Percentiles rank a stretch among this genome's conserved stretches.
These are phyloP conservation scores for Lysiphlebus fabarum DNA, from an alignment of 1,140 invertebrate genomes.

Conservation along the genomic window DNA sequence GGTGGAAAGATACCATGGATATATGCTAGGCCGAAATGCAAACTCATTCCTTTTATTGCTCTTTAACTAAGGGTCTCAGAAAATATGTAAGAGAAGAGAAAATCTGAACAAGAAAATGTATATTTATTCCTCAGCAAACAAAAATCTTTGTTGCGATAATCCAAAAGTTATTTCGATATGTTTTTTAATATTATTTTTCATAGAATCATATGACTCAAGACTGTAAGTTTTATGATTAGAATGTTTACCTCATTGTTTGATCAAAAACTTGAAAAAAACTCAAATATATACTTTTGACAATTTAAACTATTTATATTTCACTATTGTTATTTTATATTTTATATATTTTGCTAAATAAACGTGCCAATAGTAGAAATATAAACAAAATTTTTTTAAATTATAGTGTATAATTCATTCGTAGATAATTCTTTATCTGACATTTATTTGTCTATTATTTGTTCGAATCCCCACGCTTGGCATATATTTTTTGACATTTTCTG, in stretches of 20 bases:
- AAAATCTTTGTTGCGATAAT: constrained; percentile 21
- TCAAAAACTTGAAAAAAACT: background rate
- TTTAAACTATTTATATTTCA: no score
- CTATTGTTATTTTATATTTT: no score
- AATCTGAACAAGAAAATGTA: constrained; percentile 6
- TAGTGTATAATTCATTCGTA: no score
- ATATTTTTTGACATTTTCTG: constrained; percentile 22
- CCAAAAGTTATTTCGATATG: background rate
- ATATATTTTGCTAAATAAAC: no score
- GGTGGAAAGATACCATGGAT: constrained; percentile 24
- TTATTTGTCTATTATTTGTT: constrained; percentile 18
- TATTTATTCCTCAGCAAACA: constrained; percentile 24
- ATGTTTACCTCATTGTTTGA: constrained; percentile 8
- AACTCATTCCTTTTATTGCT: constrained; percentile 31
- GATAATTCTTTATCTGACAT: background rate
- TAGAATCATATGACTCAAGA: constrained; percentile 5
- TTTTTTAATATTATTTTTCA: background rate
- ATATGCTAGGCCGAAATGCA: constrained; percentile 50
- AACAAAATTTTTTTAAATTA: no score
- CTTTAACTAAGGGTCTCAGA: no score
- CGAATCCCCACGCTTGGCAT: constrained; percentile 6
- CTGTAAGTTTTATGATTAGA: background rate
- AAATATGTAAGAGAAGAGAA: background rate
- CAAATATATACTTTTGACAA: no score
- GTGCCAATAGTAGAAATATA: no score